These are phyloP conservation scores for Marmota flaviventris DNA, from an alignment of 2,113 vertebrate genomes.

Conservation along the genomic window DNA sequence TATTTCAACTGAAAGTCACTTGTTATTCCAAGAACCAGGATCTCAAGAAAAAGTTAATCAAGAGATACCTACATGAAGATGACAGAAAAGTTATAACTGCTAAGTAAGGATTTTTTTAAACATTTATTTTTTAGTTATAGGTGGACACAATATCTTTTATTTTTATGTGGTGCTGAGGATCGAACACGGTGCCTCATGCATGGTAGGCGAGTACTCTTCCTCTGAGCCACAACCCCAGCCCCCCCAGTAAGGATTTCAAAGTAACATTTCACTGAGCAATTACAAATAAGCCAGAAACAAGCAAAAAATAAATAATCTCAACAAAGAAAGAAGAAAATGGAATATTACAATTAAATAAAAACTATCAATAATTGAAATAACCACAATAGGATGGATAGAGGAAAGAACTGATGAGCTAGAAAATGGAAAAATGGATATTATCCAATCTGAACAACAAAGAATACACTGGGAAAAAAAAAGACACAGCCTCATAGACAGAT, in stretches of 20 bases:
- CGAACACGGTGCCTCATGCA: no score
- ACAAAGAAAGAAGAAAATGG: background rate
- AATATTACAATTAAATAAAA: slow-evolving; percentile 11
- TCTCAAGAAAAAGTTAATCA: background rate
- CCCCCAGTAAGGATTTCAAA: background rate
- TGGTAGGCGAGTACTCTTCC: no score
- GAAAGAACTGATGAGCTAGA: slow-evolving; percentile 4
- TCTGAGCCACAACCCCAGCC: no score
- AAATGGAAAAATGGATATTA: background rate
- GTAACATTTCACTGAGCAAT: background rate
- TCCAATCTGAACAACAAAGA: background rate
- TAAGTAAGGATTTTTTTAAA: background rate
- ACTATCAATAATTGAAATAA: background rate
- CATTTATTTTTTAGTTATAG: no score
- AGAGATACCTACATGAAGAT: background rate
- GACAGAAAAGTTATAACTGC: background rate
- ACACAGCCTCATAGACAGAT: background rate
- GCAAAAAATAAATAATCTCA: background rate
- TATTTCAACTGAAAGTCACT: background rate
- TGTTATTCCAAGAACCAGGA: background rate
- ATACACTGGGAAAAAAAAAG: background rate
- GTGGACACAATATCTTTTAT: no score
- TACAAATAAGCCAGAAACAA: background rate
- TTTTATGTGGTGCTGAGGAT: no score
- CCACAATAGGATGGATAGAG: background rate